Base-by-base conservation (phyloP, 2,888 invertebrate genomes). In the Monochamus alternatus region DNA sequence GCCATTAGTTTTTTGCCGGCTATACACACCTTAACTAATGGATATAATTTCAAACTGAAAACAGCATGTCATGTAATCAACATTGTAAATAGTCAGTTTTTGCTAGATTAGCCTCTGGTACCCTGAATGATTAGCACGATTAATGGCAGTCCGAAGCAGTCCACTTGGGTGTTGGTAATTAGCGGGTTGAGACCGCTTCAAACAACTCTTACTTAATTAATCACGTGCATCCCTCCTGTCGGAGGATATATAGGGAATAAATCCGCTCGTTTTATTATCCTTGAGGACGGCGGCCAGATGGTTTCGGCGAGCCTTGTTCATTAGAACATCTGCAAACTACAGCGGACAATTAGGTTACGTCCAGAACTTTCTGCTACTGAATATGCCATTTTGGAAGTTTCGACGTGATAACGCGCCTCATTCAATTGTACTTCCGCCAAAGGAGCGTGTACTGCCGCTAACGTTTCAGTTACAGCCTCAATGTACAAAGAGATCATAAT, bases 121-220 rank as follows among this genome's bases (percentile, higher is more conserved):
- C 68, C 66, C 66, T 60, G 75, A 78, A 75, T 76, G 78, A 76
- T 74, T 73, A 58, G 60, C 62, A 58, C 67, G 75, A 76, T 78
- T 76, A 75, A 78, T 62, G 62, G 55, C 31, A 70, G 67, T 73
- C 72, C 72, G 66, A 62, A 79, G 78, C 76, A 51, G 52, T 55
- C 81, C 79, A 79, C 79, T 80, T 44, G 65, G 65, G 67, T 51
- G 51, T 79, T 75, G 78, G 82, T 79, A 80, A 79, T 81, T 77
- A 80, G 81, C 80, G 79, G 80, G 78, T 81, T 79, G 79, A 76
- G 78, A 78, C 77, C 66, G 52, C 67, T 31, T 67, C 82, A 74
- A 78, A 80, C 74, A 65, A 74, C 80, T 80, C 77, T 80, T 78
- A 77, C 73, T 78, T 80, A 78, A 82, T 82, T 82, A 82, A 82